Conservation (phyloP, 2,113 vertebrate genomes). For the Stegostoma tigrinum region DNA sequence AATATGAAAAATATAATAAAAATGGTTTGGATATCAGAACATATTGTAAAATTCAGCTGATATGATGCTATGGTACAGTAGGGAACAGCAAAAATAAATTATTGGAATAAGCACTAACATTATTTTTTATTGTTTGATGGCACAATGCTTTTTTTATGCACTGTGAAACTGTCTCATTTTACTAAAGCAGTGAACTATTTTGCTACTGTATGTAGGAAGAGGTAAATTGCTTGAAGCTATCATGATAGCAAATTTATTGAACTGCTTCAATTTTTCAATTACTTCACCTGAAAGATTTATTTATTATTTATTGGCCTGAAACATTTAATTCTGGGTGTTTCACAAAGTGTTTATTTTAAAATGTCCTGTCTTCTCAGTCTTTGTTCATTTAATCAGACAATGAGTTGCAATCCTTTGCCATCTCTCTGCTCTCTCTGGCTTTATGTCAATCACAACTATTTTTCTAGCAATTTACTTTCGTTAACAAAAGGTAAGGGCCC, state of each 20-base stretch:
- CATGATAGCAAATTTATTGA: background rate
- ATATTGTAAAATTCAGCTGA: background rate
- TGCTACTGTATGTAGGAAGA: background rate
- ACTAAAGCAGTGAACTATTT: background rate
- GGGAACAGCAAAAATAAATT: background rate
- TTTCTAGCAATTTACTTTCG: background rate
- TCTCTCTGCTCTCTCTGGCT: background rate
- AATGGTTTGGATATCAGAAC: background rate
- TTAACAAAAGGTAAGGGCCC: background rate
- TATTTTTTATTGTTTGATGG: background rate
- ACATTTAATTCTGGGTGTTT: background rate
- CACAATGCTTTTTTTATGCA: background rate
- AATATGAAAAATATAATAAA: background rate
- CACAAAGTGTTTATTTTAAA: background rate
- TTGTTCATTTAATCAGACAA: slow-evolving; percentile 8
- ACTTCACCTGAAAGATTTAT: too few relatives aligned
- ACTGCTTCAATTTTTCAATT: background rate
- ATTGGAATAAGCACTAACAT: background rate
- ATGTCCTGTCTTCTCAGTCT: background rate
- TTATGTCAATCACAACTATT: background rate
- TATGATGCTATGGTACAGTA: background rate
- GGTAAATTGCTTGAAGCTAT: background rate
- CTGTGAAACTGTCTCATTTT: background rate
- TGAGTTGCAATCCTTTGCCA: background rate
- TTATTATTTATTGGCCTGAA: background rate